Conservation (phyloP, 1,140 invertebrate species). For the Cecropterus lyciades region DNA sequence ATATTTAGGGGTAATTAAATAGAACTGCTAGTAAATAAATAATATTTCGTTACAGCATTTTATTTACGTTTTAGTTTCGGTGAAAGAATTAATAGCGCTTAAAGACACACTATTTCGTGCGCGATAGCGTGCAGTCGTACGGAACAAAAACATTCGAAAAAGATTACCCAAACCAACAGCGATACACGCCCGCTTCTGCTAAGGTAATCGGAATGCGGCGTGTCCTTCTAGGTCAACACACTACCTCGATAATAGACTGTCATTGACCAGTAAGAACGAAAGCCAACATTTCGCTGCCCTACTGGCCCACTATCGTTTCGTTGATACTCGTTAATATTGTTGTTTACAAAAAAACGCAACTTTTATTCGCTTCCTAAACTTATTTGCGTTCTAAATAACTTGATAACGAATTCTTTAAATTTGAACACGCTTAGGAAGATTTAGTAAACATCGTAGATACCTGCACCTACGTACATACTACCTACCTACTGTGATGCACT, state of each 20-base stretch:
- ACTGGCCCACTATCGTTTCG: conserved; percentile 56
- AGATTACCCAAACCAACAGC: conserved; percentile 35
- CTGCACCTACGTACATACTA: too few relatives aligned
- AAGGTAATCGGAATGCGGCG: conserved; percentile 64
- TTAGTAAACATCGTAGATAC: conserved; percentile 9
- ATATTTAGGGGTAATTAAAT: too few relatives aligned
- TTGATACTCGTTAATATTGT: conserved; percentile 46
- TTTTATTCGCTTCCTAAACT: conserved; percentile 25
- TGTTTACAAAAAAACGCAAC: conserved; percentile 30
- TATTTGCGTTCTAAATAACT: conserved; percentile 18
- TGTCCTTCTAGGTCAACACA: conserved; percentile 67
- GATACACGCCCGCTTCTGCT: conserved; percentile 21
- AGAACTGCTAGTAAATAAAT: too few relatives aligned
- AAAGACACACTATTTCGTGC: too few relatives aligned
- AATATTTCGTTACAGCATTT: too few relatives aligned
- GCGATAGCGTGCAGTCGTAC: too few relatives aligned
- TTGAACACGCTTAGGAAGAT: conserved; percentile 12
- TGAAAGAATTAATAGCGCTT: too few relatives aligned
- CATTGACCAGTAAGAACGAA: conserved; percentile 69
- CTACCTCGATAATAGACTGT: conserved; percentile 56
- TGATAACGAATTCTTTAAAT: conserved; percentile 21
- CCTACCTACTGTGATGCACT: too few relatives aligned
- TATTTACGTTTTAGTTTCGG: too few relatives aligned
- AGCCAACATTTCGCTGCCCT: conserved; percentile 72
- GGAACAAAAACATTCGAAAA: too few relatives aligned